phyloP scores from a whole-genome alignment of 2,797 vertebrate genomes.

The Pangasius macronema region DNA sequence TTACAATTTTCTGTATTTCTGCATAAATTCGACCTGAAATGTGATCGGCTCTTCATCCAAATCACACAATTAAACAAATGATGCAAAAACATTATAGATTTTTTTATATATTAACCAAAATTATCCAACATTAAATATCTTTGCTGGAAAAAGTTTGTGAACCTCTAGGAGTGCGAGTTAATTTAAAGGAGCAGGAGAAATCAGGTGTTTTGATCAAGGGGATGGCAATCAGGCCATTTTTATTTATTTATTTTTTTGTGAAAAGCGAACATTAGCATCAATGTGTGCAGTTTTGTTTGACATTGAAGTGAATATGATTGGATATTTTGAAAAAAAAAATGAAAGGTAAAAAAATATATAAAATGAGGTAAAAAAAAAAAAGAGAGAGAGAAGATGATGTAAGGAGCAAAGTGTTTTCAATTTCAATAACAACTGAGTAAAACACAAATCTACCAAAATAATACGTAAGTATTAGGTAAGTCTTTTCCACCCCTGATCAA shows the following conservation, averaged over 20 bases:
- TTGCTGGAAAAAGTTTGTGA: not conserved
- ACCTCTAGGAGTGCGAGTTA: not conserved
- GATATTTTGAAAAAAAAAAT: not conserved
- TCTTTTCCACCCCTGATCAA: not conserved
- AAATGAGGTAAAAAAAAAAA: not conserved
- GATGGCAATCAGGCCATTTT: not conserved
- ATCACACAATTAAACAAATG: too few relatives aligned
- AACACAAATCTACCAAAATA: not conserved
- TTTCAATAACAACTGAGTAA: not conserved
- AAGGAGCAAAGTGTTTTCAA: not conserved
- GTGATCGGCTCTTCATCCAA: not conserved
- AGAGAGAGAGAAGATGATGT: not conserved
- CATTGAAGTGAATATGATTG: not conserved
- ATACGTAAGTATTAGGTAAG: not conserved
- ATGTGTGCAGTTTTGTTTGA: not conserved
- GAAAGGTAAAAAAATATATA: not conserved
- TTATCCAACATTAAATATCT: not conserved
- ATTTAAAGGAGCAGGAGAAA: not conserved
- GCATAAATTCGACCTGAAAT: not conserved
- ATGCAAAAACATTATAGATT: not conserved
- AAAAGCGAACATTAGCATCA: not conserved
- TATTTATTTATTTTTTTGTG: too few relatives aligned
- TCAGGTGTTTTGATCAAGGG: not conserved
- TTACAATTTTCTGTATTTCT: not conserved
- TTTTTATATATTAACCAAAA: not conserved